phyloP scores from a whole-genome alignment of 2,888 invertebrate species.

The Rhaphigaster nebulosa region DNA sequence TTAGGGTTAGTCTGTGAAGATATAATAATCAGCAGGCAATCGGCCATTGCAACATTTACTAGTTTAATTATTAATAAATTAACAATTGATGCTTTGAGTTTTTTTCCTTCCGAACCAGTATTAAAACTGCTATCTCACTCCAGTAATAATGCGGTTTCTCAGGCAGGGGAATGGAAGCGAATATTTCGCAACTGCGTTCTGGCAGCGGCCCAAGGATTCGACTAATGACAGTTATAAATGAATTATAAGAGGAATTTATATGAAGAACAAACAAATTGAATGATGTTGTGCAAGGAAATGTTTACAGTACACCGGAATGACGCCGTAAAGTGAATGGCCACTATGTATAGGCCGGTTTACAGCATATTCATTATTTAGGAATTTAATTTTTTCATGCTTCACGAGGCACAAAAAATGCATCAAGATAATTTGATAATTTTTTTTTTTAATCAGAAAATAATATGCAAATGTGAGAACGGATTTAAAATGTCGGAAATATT shows the following conservation, averaged over 20 bases:
- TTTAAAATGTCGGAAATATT: no score
- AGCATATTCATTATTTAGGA: no score
- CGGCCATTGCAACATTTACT: no score
- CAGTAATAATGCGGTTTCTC: neutral
- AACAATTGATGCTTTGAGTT: neutral
- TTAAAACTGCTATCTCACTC: neutral
- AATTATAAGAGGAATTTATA: constrained; percentile 17
- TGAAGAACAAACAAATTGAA: constrained; percentile 4
- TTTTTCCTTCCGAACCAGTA: neutral
- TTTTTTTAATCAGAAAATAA: no score
- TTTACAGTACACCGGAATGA: neutral
- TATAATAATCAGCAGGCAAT: no score
- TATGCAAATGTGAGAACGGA: no score
- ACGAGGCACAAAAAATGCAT: no score
- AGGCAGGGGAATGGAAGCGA: neutral
- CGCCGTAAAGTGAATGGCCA: neutral
- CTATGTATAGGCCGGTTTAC: no score
- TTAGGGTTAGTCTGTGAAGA: no score
- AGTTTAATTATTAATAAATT: neutral
- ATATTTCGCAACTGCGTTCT: neutral
- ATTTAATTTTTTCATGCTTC: no score
- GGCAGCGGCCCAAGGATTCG: neutral
- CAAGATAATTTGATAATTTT: no score
- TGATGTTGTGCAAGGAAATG: neutral
- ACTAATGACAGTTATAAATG: constrained; percentile 30